phyloP scores from a whole-genome alignment of 2,113 vertebrate species.

The Heterocephalus glaber region DNA sequence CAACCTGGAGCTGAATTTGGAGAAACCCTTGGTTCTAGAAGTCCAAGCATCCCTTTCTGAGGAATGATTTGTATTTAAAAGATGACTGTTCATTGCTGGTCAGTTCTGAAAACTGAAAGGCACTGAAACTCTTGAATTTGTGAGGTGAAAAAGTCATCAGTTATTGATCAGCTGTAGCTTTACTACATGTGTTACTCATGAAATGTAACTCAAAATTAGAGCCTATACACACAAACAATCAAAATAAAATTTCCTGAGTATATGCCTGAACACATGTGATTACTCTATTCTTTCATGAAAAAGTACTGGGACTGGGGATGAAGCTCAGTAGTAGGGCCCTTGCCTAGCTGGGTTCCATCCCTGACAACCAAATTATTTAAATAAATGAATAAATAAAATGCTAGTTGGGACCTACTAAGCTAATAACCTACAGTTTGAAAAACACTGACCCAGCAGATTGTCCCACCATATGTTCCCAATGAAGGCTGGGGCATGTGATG shows the following conservation, averaged over 20 bases:
- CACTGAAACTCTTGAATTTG: neutral
- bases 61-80: neutral
- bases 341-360: neutral
- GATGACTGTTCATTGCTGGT: neutral
- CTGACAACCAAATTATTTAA: neutral
- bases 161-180: conserved; percentile 25
- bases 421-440: neutral
- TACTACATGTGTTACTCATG: neutral
- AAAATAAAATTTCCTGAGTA: neutral
- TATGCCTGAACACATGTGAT: neutral
- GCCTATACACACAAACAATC: neutral
- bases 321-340: neutral
- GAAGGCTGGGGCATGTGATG: neutral
- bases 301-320: neutral
- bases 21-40: neutral
- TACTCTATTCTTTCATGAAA: neutral
- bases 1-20: neutral
- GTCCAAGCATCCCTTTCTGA: neutral
- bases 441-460: neutral
- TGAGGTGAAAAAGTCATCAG: neutral
- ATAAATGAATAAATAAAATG: neutral
- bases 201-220: neutral
- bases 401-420: neutral
- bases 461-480: neutral
- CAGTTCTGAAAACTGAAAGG: conserved; percentile 1